phyloP scores from a whole-genome alignment of 92 coral and sea anemone species.

The Isaurus tuberculatus region DNA sequence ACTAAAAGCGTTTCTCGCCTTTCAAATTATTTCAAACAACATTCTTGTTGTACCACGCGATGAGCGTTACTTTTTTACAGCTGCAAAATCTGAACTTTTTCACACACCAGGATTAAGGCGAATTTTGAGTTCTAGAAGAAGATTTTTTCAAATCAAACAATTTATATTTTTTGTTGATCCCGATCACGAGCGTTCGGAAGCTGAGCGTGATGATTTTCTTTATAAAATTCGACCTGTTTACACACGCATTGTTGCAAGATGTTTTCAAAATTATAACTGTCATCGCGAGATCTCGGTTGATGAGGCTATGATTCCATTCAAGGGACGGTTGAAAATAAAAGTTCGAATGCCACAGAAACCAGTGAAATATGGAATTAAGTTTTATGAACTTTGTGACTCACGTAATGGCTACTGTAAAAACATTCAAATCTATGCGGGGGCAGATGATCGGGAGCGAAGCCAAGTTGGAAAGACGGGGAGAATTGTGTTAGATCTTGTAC shows the following conservation, averaged over 20 bases:
- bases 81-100: no score
- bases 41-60: no score
- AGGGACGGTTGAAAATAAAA: constrained; percentile 45
- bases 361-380: constrained; percentile 49
- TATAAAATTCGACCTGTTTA: constrained; percentile 51
- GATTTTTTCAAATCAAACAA: not conserved
- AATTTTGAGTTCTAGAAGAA: no score
- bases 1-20: no score
- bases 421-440: constrained; percentile 52
- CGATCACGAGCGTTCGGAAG: constrained; percentile 27
- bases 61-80: no score
- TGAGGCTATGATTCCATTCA: constrained; percentile 61
- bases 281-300: constrained; percentile 48
- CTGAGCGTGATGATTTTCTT: constrained; percentile 33
- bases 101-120: no score
- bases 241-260: constrained; percentile 19
- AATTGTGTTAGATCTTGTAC: constrained; percentile 56
- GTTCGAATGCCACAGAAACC: constrained; percentile 71
- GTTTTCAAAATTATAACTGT: constrained; percentile 38
- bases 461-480: constrained; percentile 51
- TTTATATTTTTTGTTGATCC: constrained; percentile 30
- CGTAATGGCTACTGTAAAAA: constrained; percentile 55
- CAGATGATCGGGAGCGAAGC: constrained; percentile 47
- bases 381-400: constrained; percentile 49
- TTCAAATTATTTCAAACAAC: no score